phyloP scores from a whole-genome alignment of 2,113 vertebrate genomes.

The Xiphophorus hellerii region DNA sequence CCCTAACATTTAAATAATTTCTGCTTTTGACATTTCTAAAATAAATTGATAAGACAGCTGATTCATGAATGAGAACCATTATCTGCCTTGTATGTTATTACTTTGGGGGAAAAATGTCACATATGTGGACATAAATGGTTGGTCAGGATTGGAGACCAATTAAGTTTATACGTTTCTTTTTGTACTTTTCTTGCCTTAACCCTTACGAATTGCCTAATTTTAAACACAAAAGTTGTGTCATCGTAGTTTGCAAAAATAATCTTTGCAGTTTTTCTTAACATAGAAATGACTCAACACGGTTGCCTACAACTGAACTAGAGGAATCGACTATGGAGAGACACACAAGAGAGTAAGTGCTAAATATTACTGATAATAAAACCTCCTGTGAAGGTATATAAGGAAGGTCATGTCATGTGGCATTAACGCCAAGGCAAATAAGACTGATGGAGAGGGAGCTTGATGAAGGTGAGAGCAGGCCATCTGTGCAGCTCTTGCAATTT shows the following conservation, averaged over 20 bases:
- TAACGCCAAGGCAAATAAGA: conserved; percentile 58
- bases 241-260: background rate
- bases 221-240: background rate
- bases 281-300: background rate
- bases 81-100: too few species aligned
- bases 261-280: background rate
- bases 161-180: background rate
- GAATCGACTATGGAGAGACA: background rate
- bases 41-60: too few species aligned
- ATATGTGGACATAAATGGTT: too few species aligned
- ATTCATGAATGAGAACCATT: too few species aligned
- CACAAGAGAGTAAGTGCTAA: conserved; percentile 2
- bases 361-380: conserved; percentile 9
- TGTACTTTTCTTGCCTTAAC: background rate
- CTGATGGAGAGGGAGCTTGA: conserved; percentile 59
- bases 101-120: too few species aligned
- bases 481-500: conserved; percentile 74
- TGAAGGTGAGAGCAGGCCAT: conserved; percentile 73
- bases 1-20: too few species aligned
- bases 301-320: background rate
- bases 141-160: background rate
- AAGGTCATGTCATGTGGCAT: conserved; percentile 59
- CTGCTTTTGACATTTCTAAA: too few species aligned
- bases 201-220: too few species aligned
- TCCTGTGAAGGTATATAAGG: conserved; percentile 18